Evolutionary conservation across 2,797 vertebrate genomes (phyloP).

Genomic region (Anolis apletophallus): DNA sequence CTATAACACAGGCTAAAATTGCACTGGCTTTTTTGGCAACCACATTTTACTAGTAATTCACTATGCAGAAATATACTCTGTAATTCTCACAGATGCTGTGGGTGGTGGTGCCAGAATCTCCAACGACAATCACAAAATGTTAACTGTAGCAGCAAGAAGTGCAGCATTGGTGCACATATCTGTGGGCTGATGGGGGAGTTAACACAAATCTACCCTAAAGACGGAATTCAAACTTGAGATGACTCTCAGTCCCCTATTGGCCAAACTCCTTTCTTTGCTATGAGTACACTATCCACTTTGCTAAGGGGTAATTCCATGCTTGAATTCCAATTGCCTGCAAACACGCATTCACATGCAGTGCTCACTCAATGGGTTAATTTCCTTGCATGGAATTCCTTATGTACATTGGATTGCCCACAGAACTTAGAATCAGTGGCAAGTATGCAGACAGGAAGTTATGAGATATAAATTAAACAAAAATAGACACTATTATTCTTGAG

Average conservation of each 20-base stretch:
- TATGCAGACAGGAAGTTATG: neutral
- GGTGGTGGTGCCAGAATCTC: too few relatives aligned
- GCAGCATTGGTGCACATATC: neutral
- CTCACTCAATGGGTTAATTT: neutral
- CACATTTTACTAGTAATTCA: neutral
- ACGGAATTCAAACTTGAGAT: neutral
- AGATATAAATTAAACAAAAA: neutral
- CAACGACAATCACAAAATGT: neutral
- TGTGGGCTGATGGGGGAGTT: too few relatives aligned
- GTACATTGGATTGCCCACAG: neutral
- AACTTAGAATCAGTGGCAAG: neutral
- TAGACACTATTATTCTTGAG: neutral
- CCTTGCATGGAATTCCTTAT: neutral
- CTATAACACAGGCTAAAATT: too few relatives aligned
- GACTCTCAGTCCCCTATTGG: slow-evolving; percentile 9
- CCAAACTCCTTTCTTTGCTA: neutral
- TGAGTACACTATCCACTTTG: neutral
- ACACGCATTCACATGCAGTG: neutral
- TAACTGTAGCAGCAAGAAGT: neutral
- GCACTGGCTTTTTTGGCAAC: too few relatives aligned
- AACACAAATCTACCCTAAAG: neutral
- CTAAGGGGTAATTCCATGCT: neutral
- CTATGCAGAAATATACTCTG: neutral
- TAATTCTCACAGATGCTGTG: neutral
- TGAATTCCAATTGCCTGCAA: neutral